Base-by-base conservation (phyloP, 2,888 invertebrate species). In the Ornithoptera priamus region DNA sequence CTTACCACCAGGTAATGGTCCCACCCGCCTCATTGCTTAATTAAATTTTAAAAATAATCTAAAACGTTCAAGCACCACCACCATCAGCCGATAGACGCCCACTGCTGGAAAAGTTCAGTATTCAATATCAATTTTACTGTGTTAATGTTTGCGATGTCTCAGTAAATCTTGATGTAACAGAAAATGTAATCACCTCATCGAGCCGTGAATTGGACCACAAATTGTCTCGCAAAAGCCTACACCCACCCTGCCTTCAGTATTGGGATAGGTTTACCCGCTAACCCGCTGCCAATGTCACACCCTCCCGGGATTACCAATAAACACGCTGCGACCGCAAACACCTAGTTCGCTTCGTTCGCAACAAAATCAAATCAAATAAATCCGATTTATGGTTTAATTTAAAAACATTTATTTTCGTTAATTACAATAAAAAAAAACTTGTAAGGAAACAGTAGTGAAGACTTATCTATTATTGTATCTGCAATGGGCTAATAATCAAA, bases 251-350 rank as follows among this genome's bases (percentile, higher is more conserved):
- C 24, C 56, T 65, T 17, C 65, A 70, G 66, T 70, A 70, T 70
- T 70, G 59, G 65, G 58, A 66, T 46, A 65, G 69, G 50, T 58
- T 59, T 50, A 64, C 61, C 62, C 62, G 46, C 62, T 69, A 65
- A 62, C 62, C 46, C 65, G 58, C 46, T 30, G 69, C 57, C 66
- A 66, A 70, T 70, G 69, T 70, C 66, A 66, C 69, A 66, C 66
- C 65, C 66, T 17, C 39, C 22, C 66, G 66, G 22, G 69, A 70
- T 65, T 62, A 50, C 57, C 66, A 70, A 70, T 70, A 70, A 62
- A 70, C 66, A 69, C 30, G 62, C 57, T 46, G 61, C 30, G 65
- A 46, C 66, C 58, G 69, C 69, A 66, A 70, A 70, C 66, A 68
- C 50, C n/a, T 24, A 60, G 68, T 69, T 50, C 56, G 22, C 68